phyloP scores from a whole-genome alignment of 2,888 invertebrate species.

The Drosophila paramelanica region DNA sequence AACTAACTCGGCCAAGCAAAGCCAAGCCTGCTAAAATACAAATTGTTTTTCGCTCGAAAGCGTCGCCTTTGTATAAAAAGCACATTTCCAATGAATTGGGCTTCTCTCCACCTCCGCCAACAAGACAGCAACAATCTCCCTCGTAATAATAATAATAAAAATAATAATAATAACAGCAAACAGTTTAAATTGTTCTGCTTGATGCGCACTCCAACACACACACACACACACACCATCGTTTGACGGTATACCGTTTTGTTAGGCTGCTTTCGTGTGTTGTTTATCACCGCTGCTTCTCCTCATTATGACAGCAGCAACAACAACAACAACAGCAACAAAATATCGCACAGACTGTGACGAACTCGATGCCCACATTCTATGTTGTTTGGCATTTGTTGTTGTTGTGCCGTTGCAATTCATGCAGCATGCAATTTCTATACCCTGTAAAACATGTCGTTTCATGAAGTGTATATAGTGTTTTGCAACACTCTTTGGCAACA shows the following conservation, averaged over 20 bases:
- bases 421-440: conserved; percentile 62
- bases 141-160: conserved; percentile 21
- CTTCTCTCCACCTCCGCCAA: conserved; percentile 6
- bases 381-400: conserved; percentile 13
- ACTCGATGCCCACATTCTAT: conserved; percentile 29
- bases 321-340: conserved; percentile 23
- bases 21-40: conserved; percentile 38
- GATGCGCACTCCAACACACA: conserved; percentile 42
- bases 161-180: conserved; percentile 29
- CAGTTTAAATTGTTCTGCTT: conserved; percentile 45
- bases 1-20: conserved; percentile 56
- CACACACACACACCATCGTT: conserved; percentile 10
- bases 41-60: conserved; percentile 68
- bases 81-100: conserved; percentile 62
- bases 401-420: conserved; percentile 37
- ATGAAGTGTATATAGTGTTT: conserved; percentile 11
- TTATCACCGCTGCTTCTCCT: conserved; percentile 29
- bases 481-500: background rate
- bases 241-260: conserved; percentile 36
- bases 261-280: conserved; percentile 23
- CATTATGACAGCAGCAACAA: conserved; percentile 10
- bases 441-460: background rate
- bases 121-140: background rate
- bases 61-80: conserved; percentile 32
- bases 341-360: conserved; percentile 34